Evolutionary conservation across 2,888 invertebrate genomes (phyloP).

Genomic region (Dryobotodes eremita): DNA sequence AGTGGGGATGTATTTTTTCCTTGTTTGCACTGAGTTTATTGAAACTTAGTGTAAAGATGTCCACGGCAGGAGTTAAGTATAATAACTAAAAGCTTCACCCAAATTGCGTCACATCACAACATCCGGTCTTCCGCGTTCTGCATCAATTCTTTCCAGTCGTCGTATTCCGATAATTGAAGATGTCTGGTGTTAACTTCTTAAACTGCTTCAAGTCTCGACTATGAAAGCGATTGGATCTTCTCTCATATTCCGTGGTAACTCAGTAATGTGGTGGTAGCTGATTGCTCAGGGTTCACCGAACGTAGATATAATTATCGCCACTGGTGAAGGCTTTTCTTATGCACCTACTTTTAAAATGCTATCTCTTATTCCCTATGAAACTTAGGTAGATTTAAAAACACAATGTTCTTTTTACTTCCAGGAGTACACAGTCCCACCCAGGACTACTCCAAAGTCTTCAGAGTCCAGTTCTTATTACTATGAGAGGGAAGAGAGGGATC

Average conservation of each 20-base stretch:
- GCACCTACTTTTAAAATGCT: neutral
- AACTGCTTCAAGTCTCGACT: neutral
- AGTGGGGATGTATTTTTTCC: no score
- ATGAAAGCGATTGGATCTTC: neutral
- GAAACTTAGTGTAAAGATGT: neutral
- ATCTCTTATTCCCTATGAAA: neutral
- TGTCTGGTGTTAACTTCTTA: neutral
- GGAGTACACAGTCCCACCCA: slow-evolving; percentile 87
- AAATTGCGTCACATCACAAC: neutral
- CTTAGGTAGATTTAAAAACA: neutral
- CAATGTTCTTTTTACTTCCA: slow-evolving; percentile 65
- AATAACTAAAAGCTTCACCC: neutral
- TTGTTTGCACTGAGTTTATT: no score
- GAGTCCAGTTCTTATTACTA: slow-evolving; percentile 86
- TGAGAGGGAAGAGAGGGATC: slow-evolving; percentile 84
- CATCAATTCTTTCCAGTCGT: neutral
- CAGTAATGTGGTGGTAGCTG: neutral
- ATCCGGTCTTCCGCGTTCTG: neutral
- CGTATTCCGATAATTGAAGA: neutral
- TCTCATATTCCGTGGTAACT: neutral
- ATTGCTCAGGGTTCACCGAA: neutral
- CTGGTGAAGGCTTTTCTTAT: neutral
- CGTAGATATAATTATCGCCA: neutral
- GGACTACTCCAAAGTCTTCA: slow-evolving; percentile 79
- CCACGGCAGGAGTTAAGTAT: neutral